These are phyloP conservation scores for Chelonus formosanus DNA, from an alignment of 2,888 invertebrate genomes.

Conservation along the genomic window DNA sequence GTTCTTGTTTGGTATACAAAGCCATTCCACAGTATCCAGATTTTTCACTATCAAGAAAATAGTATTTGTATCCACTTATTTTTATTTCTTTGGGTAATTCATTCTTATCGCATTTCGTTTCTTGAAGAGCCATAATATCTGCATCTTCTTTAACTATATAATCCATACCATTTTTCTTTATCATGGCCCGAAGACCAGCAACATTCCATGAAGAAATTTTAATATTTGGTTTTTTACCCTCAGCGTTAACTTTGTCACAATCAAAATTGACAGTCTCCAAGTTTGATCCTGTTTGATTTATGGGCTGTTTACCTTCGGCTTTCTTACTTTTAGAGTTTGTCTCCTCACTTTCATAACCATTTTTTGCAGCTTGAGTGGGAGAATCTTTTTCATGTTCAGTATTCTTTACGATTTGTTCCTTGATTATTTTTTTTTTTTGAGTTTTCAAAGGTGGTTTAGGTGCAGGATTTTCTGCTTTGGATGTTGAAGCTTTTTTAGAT, in stretches of 20 bases:
- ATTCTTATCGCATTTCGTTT: constrained; percentile 85
- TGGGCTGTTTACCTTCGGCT: constrained; percentile 44
- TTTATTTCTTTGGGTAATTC: constrained; percentile 85
- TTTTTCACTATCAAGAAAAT: constrained; percentile 74
- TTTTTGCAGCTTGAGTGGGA: background rate
- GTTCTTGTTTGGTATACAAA: constrained; percentile 83
- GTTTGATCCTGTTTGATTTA: constrained; percentile 72
- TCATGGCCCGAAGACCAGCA: constrained; percentile 91
- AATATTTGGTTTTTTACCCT: constrained; percentile 77
- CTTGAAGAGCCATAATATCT: constrained; percentile 80
- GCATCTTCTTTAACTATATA: constrained; percentile 84
- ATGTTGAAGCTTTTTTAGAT: too few species aligned
- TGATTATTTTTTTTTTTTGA: constrained; percentile 12
- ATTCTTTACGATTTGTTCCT: constrained; percentile 13
- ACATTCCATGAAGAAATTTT: constrained; percentile 97
- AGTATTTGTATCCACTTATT: constrained; percentile 81
- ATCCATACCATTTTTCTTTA: constrained; percentile 79
- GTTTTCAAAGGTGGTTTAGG: constrained; percentile 6
- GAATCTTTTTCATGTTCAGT: too few species aligned
- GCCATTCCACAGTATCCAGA: constrained; percentile 95
- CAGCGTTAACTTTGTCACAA: constrained; percentile 67
- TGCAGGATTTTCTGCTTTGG: too few species aligned
- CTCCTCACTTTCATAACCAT: constrained; percentile 49
- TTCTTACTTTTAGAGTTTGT: constrained; percentile 29
- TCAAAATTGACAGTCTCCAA: constrained; percentile 72